Conservation (phyloP, 2,888 invertebrate genomes). For the Zele albiditarsus region DNA sequence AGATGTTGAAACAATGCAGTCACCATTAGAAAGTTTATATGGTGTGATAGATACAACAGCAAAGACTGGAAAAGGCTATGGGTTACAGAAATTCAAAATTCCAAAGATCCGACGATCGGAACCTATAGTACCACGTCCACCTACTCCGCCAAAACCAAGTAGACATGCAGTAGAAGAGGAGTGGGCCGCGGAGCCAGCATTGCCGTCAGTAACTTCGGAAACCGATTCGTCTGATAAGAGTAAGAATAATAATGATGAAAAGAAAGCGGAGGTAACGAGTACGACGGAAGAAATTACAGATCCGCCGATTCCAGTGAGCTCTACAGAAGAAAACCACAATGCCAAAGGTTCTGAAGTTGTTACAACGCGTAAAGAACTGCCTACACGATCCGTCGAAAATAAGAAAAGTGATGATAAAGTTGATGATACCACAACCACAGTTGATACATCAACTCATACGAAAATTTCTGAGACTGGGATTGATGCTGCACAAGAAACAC, state of each 20-base stretch:
- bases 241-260: constrained; percentile 46
- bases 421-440: constrained; percentile 49
- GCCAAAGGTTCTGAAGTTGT: constrained; percentile 49
- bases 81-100: constrained; percentile 75
- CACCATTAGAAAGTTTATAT: constrained; percentile 74
- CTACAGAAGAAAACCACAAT: constrained; percentile 19
- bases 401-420: neutral
- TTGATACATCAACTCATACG: constrained; percentile 55
- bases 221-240: constrained; percentile 58
- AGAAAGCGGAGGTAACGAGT: constrained; percentile 56
- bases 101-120: constrained; percentile 74
- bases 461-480: constrained; percentile 26
- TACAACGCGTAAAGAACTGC: constrained; percentile 66
- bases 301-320: constrained; percentile 53
- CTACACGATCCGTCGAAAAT: constrained; percentile 60
- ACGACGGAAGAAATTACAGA: constrained; percentile 58
- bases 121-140: constrained; percentile 55
- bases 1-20: constrained; percentile 68
- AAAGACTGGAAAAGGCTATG: constrained; percentile 73
- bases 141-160: constrained; percentile 41
- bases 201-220: constrained; percentile 48
- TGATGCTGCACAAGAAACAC: constrained; percentile 33
- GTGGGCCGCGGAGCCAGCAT: constrained; percentile 57
- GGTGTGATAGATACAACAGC: constrained; percentile 68
- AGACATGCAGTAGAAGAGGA: constrained; percentile 22